phyloP scores from a whole-genome alignment of 64 coral and sea anemone species.

The Porites lutea region DNA sequence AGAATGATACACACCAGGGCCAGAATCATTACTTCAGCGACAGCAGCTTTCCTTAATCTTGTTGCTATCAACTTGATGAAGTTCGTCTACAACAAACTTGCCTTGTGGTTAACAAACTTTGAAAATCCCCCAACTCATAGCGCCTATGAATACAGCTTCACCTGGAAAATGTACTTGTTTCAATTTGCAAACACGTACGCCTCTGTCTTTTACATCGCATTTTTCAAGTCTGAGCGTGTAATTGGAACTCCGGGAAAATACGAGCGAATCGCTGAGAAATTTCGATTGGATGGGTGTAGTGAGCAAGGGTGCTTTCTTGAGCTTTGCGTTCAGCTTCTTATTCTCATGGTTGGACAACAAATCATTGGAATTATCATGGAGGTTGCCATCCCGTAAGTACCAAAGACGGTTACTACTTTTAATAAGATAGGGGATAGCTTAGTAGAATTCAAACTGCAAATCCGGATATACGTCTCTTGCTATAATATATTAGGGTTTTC shows the following conservation, averaged over 20 bases:
- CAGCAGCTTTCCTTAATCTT: constrained; percentile 83
- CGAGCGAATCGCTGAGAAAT: constrained; percentile 50
- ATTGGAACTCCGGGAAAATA: constrained; percentile 78
- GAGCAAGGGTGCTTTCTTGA: constrained; percentile 81
- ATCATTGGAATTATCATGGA: constrained; percentile 79
- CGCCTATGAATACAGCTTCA: constrained; percentile 83
- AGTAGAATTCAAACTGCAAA: too few species aligned
- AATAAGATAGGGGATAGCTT: too few species aligned
- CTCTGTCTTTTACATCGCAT: constrained; percentile 82
- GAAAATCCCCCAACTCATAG: constrained; percentile 80
- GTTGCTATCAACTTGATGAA: constrained; percentile 76
- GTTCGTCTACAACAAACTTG: constrained; percentile 61
- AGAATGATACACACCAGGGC: constrained; percentile 57
- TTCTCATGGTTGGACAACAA: constrained; percentile 85
- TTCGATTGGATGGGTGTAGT: constrained; percentile 77
- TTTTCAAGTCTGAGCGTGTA: constrained; percentile 79
- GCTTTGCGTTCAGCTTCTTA: constrained; percentile 69
- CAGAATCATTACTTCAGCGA: constrained; percentile 69
- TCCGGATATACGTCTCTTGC: too few species aligned
- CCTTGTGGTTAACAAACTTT: constrained; percentile 67
- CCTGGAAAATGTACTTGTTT: constrained; percentile 87
- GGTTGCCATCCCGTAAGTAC: constrained; percentile 84
- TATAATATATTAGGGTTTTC: too few species aligned
- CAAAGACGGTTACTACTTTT: too few species aligned
- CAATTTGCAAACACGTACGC: constrained; percentile 85